Evolutionary conservation across 1,140 invertebrate species (phyloP).

Genomic region (Temnothorax curvispinosus): DNA sequence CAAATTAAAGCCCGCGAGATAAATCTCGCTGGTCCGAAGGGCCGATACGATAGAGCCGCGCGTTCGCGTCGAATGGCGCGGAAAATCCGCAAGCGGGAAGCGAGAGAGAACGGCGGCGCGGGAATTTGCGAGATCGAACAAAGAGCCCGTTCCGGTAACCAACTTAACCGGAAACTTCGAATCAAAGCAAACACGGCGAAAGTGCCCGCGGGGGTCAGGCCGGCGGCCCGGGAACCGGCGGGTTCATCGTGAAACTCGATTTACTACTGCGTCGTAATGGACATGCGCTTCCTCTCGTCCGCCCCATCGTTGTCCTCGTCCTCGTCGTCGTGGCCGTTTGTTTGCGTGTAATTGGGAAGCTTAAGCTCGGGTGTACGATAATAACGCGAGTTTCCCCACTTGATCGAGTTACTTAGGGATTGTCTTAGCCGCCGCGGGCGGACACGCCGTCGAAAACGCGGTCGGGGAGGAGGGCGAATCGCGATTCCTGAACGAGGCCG

Average conservation of each 20-base stretch:
- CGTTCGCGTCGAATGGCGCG: slow-evolving; percentile 21
- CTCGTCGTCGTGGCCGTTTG: slow-evolving; percentile 45
- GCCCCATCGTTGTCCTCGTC: neutral
- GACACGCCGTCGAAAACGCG: slow-evolving; percentile 24
- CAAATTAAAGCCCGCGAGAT: neutral
- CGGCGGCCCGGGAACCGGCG: neutral
- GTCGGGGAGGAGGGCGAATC: neutral
- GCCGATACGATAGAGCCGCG: neutral
- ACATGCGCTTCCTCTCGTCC: slow-evolving; percentile 13
- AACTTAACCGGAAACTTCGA: slow-evolving; percentile 80
- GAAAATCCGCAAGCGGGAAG: slow-evolving; percentile 45
- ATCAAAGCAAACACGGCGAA: slow-evolving; percentile 80
- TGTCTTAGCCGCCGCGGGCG: slow-evolving; percentile 59
- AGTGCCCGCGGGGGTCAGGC: slow-evolving; percentile 77
- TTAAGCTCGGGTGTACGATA: slow-evolving; percentile 59
- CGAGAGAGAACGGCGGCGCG: neutral
- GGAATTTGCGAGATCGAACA: slow-evolving; percentile 56
- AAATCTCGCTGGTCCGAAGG: neutral
- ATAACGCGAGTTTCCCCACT: slow-evolving; percentile 62
- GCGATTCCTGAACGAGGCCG: slow-evolving; percentile 39
- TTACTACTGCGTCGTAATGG: slow-evolving; percentile 63
- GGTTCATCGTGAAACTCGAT: slow-evolving; percentile 78
- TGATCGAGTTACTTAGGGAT: slow-evolving; percentile 70
- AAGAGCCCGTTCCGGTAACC: slow-evolving; percentile 76
- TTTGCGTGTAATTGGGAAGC: slow-evolving; percentile 72